Evolutionary conservation across 2,888 invertebrate species (phyloP).

Genomic region (Drosophila hamatofila): DNA sequence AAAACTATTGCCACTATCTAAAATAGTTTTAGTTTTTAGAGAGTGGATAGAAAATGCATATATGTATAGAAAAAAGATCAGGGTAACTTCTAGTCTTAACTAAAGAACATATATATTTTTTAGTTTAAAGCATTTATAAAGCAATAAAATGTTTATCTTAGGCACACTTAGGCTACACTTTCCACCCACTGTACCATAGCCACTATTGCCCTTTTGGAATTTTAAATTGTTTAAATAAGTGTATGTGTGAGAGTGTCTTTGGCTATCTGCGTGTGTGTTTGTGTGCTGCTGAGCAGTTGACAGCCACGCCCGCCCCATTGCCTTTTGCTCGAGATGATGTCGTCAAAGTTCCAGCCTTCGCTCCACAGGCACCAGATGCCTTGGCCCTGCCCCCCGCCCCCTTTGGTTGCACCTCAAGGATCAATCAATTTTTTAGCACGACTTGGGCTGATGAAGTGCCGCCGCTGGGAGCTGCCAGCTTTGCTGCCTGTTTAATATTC

Average conservation of each 20-base stretch:
- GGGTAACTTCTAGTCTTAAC: too few relatives aligned
- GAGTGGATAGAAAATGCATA: too few relatives aligned
- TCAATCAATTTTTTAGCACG: constrained; percentile 80
- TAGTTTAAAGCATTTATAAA: too few relatives aligned
- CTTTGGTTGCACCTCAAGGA: constrained; percentile 59
- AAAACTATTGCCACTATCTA: too few relatives aligned
- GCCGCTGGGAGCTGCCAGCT: constrained; percentile 56
- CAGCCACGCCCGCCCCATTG: constrained; percentile 44
- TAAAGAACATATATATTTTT: too few relatives aligned
- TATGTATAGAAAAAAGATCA: too few relatives aligned
- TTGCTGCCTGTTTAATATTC: constrained; percentile 71
- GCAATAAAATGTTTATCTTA: too few relatives aligned
- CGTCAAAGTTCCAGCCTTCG: constrained; percentile 57
- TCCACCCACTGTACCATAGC: constrained; percentile 13
- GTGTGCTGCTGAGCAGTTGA: constrained; percentile 11
- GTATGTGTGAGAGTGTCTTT: not conserved
- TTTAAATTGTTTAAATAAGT: constrained; percentile 75
- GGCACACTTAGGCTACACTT: too few relatives aligned
- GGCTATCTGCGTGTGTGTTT: too few relatives aligned
- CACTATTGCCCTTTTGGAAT: constrained; percentile 61
- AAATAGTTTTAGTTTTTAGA: too few relatives aligned
- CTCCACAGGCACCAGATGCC: not conserved
- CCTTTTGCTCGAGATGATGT: constrained; percentile 54
- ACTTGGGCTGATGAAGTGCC: constrained; percentile 72
- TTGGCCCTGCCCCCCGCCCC: not conserved